A percentile compares a stretch with the other conserved stretches of the same genome.
phyloP scores from a whole-genome alignment of 2,888 invertebrate genomes.

The Halocaridina rubra region DNA sequence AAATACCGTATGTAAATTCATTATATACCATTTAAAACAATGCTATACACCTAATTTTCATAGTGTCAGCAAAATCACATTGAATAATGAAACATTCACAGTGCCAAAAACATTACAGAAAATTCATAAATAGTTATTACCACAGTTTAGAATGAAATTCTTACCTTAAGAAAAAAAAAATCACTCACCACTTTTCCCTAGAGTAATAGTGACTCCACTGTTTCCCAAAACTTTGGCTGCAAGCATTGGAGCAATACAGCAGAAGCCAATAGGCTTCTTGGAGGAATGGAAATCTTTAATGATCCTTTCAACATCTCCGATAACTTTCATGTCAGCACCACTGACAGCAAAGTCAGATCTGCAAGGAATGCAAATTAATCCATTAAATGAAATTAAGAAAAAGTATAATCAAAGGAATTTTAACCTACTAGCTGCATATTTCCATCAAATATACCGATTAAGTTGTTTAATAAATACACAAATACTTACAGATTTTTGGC shows the following conservation, averaged over 20 bases:
- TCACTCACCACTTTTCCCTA: conserved; percentile 68
- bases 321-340: conserved; percentile 69
- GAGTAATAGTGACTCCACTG: conserved; percentile 68
- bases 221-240: conserved; percentile 69
- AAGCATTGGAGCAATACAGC: conserved; percentile 72
- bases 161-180: too few species aligned
- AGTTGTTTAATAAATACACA: too few species aligned
- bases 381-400: too few species aligned
- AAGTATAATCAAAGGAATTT: too few species aligned
- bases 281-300: conserved; percentile 71
- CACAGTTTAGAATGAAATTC: too few species aligned
- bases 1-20: too few species aligned
- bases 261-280: conserved; percentile 72
- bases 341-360: conserved; percentile 72
- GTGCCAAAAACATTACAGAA: background rate
- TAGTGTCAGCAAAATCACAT: background rate
- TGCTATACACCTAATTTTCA: too few species aligned
- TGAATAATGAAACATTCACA: background rate
- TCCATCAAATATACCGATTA: background rate
- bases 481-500: conserved; percentile 72
- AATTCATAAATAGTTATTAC: too few species aligned
- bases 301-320: conserved; percentile 70
- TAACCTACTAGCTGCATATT: too few species aligned
- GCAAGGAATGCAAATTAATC: background rate
- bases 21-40: too few species aligned